A percentile compares a stretch with the other conserved stretches of the same genome.
Conservation (phyloP, 2,888 invertebrate genomes). For the Hoplodrina ambigua region DNA sequence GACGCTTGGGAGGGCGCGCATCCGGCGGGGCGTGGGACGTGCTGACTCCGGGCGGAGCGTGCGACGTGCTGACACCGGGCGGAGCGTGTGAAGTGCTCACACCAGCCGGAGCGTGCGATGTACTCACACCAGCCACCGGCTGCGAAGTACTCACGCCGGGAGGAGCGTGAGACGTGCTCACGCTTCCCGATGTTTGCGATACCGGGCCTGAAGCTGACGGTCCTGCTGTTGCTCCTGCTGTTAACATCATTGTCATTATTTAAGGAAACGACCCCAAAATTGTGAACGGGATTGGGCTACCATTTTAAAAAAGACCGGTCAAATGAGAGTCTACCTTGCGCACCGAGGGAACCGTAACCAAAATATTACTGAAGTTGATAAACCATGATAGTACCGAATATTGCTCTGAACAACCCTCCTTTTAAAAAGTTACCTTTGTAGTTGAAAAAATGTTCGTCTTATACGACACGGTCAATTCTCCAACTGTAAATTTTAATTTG, state of each 20-base stretch:
- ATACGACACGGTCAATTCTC: too few relatives aligned
- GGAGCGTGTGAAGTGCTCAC: slow-evolving; percentile 72
- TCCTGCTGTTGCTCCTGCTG: slow-evolving; percentile 61
- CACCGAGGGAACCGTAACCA: too few relatives aligned
- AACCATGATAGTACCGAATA: too few relatives aligned
- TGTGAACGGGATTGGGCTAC: background rate
- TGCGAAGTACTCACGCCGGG: slow-evolving; percentile 76
- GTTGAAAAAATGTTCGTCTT: too few relatives aligned
- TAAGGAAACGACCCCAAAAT: too few relatives aligned
- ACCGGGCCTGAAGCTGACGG: slow-evolving; percentile 71
- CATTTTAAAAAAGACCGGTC: slow-evolving; percentile 7
- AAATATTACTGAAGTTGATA: too few relatives aligned
- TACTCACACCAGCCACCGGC: slow-evolving; percentile 67
- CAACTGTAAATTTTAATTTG: too few relatives aligned
- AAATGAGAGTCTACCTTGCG: too few relatives aligned
- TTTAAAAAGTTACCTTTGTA: too few relatives aligned
- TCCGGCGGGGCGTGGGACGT: slow-evolving; percentile 79
- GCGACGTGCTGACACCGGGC: slow-evolving; percentile 72
- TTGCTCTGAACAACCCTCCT: too few relatives aligned
- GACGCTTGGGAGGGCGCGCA: slow-evolving; percentile 81
- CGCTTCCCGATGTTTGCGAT: slow-evolving; percentile 74
- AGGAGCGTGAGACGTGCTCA: slow-evolving; percentile 72
- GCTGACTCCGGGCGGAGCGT: slow-evolving; percentile 71
- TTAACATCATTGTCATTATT: background rate
- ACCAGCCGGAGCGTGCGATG: slow-evolving; percentile 70